phyloP scores from a whole-genome alignment of 2,113 vertebrate species.

The Labeo rohita region DNA sequence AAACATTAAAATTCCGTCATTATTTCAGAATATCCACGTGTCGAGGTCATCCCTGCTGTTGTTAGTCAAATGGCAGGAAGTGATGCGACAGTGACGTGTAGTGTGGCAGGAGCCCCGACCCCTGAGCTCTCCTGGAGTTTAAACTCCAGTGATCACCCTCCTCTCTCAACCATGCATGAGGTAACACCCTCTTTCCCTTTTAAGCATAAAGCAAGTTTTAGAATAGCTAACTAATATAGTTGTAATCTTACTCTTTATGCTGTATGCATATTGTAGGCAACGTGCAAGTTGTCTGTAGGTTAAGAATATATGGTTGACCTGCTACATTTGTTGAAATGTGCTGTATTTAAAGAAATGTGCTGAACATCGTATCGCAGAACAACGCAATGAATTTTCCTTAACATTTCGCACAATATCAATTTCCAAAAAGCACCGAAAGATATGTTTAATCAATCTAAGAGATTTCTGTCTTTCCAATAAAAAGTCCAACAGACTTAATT shows the following conservation, averaged over 20 bases:
- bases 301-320: not conserved
- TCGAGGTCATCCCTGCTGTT: constrained; percentile 79
- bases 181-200: constrained; percentile 72
- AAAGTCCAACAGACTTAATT: not conserved
- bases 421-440: not conserved
- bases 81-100: constrained; percentile 83
- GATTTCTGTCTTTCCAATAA: no score
- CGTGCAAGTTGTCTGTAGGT: not conserved
- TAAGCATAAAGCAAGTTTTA: not conserved
- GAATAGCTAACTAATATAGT: not conserved
- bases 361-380: not conserved
- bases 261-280: not conserved
- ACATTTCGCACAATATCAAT: not conserved
- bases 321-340: not conserved
- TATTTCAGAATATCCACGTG: constrained; percentile 82
- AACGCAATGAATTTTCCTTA: not conserved
- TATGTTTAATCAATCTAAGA: no score
- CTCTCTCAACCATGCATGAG: constrained; percentile 82
- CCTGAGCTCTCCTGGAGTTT: constrained; percentile 88
- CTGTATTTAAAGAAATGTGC: not conserved
- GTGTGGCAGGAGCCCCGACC: constrained; percentile 81
- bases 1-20: not conserved
- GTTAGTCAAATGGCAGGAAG: constrained; percentile 87
- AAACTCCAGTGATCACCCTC: constrained; percentile 66
- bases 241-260: not conserved